phyloP scores from a whole-genome alignment of 1,140 invertebrate species.

The Paracyclopina nana region DNA sequence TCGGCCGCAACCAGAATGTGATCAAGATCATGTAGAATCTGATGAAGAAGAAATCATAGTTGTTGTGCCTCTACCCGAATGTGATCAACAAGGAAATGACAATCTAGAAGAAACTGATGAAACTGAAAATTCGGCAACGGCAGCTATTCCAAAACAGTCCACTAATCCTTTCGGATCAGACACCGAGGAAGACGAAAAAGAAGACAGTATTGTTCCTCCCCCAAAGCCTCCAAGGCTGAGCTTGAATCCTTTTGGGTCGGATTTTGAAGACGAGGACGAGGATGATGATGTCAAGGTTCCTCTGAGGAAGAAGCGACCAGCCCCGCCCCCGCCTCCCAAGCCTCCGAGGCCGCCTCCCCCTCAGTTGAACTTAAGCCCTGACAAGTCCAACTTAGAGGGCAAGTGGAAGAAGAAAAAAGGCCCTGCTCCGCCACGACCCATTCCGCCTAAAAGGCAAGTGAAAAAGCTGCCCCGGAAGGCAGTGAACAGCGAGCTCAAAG shows the following conservation, averaged over 20 bases:
- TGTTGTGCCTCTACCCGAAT: neutral
- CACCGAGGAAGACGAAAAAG: constrained; percentile 33
- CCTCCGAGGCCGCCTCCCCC: constrained; percentile 1
- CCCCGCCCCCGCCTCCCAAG: constrained; percentile 16
- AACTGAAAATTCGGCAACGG: neutral
- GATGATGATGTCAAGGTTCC: constrained; percentile 28
- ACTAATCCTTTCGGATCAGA: constrained; percentile 33
- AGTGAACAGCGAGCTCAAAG: constrained; percentile 46
- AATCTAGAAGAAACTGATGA: neutral
- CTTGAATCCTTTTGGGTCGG: constrained; percentile 47
- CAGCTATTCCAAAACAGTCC: neutral
- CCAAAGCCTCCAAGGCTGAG: neutral
- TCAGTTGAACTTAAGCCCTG: constrained; percentile 20
- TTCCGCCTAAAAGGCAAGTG: constrained; percentile 36
- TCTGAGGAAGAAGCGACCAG: constrained; percentile 18
- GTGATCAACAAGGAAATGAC: neutral
- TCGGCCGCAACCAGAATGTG: no score
- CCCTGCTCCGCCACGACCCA: constrained; percentile 52
- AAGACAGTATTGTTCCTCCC: constrained; percentile 12
- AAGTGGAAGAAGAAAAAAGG: constrained; percentile 54
- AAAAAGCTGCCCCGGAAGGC: constrained; percentile 45
- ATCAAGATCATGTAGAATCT: no score
- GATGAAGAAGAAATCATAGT: no score
- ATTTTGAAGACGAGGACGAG: constrained; percentile 40
- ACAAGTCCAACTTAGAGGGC: constrained; percentile 40